Percentiles rank a stretch among this genome's conserved stretches.
phyloP scores from a whole-genome alignment of 1,140 invertebrate species.

The Colletes gigas region DNA sequence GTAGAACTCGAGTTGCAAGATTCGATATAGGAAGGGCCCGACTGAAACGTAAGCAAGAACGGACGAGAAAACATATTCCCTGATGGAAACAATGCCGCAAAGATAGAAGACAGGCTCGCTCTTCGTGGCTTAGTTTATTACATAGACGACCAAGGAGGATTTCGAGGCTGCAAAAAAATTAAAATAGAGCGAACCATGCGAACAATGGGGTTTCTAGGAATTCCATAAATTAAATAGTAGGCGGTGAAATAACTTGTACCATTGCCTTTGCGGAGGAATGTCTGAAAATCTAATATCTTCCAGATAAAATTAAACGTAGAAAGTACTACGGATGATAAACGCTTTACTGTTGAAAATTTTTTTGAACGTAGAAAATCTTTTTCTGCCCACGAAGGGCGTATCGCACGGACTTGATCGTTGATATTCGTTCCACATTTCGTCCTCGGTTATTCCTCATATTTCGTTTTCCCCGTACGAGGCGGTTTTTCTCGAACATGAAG shows the following conservation, averaged over 20 bases:
- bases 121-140: conserved; percentile 16
- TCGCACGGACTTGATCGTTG: background rate
- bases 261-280: background rate
- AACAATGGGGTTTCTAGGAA: background rate
- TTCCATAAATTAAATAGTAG: conserved; percentile 10
- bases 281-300: background rate
- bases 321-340: too few species aligned
- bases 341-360: too few species aligned
- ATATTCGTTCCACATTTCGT: background rate
- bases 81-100: conserved; percentile 37
- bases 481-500: background rate
- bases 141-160: background rate
- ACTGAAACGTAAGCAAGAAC: conserved; percentile 25
- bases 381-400: background rate
- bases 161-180: conserved; percentile 6
- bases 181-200: conserved; percentile 16
- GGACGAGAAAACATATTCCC: conserved; percentile 37
- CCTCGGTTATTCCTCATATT: background rate
- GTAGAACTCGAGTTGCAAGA: background rate
- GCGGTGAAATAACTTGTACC: background rate
- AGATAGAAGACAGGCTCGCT: conserved; percentile 28
- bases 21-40: conserved; percentile 19
- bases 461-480: background rate
- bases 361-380: too few species aligned
- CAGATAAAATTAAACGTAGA: too few species aligned